Conservation (phyloP, 2,113 vertebrate genomes). For the Tetrao urogallus region DNA sequence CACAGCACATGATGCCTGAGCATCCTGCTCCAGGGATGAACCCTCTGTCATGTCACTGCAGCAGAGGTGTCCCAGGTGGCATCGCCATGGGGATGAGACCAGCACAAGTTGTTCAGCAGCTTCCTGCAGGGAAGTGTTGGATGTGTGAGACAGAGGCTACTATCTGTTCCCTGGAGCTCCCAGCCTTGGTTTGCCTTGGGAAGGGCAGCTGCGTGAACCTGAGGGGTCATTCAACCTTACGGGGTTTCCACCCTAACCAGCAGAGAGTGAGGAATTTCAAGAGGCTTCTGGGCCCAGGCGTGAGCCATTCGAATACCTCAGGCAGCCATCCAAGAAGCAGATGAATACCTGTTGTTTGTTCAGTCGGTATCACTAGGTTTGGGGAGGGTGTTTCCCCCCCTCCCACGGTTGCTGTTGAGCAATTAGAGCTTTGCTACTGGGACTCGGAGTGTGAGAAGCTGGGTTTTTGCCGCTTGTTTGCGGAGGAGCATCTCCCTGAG, state of each 20-base stretch:
- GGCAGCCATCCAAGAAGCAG: constrained; percentile 30
- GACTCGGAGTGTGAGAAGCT: not conserved
- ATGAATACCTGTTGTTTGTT: not conserved
- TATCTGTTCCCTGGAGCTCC: accelerated
- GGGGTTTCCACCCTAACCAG: not conserved
- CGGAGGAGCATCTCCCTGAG: not conserved
- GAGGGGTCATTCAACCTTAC: not conserved
- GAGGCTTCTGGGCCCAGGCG: not conserved
- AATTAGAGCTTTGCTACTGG: not conserved
- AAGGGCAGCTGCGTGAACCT: not conserved
- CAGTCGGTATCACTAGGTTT: not conserved
- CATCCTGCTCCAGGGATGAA: not conserved
- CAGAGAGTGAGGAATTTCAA: not conserved
- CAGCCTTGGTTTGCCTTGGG: not conserved
- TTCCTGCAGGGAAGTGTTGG: accelerated
- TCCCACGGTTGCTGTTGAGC: not conserved
- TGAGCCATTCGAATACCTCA: not conserved
- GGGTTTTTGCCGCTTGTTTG: not conserved
- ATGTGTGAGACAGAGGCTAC: not conserved
- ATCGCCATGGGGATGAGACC: not conserved
- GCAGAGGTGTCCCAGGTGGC: not conserved
- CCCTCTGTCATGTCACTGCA: not conserved
- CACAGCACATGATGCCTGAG: not conserved
- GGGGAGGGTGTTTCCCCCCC: accelerated
- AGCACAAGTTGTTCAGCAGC: not conserved